These are phyloP conservation scores for Brachylomia viminalis DNA, from an alignment of 2,888 invertebrate genomes.

Conservation along the genomic window DNA sequence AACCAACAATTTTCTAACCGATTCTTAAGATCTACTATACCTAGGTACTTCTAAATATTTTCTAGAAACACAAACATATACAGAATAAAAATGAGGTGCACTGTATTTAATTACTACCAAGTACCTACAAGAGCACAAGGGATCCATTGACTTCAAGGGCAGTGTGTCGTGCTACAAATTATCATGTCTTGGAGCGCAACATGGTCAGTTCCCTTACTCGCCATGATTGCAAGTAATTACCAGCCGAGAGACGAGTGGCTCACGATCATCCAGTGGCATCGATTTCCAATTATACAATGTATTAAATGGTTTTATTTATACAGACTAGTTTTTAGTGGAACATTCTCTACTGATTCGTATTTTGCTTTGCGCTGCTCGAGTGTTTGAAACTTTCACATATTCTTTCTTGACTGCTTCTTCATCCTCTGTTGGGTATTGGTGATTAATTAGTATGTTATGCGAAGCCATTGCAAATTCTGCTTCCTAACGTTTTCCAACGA, in stretches of 20 bases:
- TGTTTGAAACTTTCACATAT: constrained; percentile 45
- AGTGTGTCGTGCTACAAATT: constrained; percentile 61
- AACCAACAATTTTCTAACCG: background rate
- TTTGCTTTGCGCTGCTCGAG: constrained; percentile 27
- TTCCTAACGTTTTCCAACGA: background rate
- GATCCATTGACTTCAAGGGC: constrained; percentile 68
- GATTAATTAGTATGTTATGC: constrained; percentile 21
- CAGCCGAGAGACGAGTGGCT: constrained; percentile 35
- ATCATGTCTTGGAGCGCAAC: constrained; percentile 58
- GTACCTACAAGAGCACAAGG: constrained; percentile 51
- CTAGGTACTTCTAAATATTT: background rate
- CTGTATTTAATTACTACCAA: constrained; percentile 57
- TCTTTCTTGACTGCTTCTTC: constrained; percentile 33
- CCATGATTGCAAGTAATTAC: constrained; percentile 58
- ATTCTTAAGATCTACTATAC: background rate
- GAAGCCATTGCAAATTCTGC: background rate
- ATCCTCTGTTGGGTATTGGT: constrained; percentile 36
- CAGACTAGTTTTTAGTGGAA: constrained; percentile 42
- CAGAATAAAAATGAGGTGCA: constrained; percentile 30
- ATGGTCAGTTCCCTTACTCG: constrained; percentile 63
- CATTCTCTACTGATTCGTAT: constrained; percentile 35
- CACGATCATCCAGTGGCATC: constrained; percentile 56
- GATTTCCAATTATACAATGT: constrained; percentile 59
- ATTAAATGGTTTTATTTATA: constrained; percentile 48
- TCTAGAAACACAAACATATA: constrained; percentile 15